Evolutionary conservation across 2,113 vertebrate genomes (phyloP), one percentile per base, ranked within the genome.

Genomic region (Pluvialis apricaria): DNA sequence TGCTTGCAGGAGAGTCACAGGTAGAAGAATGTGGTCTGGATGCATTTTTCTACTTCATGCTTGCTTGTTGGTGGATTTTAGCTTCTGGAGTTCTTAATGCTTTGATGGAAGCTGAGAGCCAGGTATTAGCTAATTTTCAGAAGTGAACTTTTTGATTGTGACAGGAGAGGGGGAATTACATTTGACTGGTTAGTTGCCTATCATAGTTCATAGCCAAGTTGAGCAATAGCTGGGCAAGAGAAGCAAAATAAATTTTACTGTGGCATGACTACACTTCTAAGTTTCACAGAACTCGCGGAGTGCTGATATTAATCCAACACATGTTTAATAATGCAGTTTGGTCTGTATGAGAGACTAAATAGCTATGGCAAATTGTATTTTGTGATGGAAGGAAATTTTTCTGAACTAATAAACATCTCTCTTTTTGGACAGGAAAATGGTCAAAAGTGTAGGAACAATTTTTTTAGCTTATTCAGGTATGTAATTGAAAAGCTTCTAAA

Each of bases 1-100:
- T 61, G 29, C 14, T 42, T 54, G 36, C 55, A 40, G 28, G 28
- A 61, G 26, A 68, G 13, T 38, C 0, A 0, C n/a, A 13, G 0
- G 3, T n/a, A 25, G 44, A 28, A 66, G 13, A 65, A 36, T 19
- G 24, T 60, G 21, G 24, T 55, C 54, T 60, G 38, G 51, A 9
- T 71, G 36, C 15, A 42, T 16, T 25, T 54, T 60, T 64, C 83
- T 44, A 15, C 34, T 34, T 83, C 26, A 44, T 44, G 6, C 34
- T 51, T 66, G 10, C 18, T 34, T 66, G 18, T 36, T 44, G 8
- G 12, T 38, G 20, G 32, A 24, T 87, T 64, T 76, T 57, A 32
- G 38, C 32, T 66, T 81, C 34, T 64, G 19, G 28, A 81, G 29
- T 57, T 49, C 28, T 40, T 29, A 57, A 16, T 58, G 8, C 44